phyloP scores from a whole-genome alignment of 30 jellyfish, hydroid and myxozoan species.

The Chrysaora quinquecirrha region DNA sequence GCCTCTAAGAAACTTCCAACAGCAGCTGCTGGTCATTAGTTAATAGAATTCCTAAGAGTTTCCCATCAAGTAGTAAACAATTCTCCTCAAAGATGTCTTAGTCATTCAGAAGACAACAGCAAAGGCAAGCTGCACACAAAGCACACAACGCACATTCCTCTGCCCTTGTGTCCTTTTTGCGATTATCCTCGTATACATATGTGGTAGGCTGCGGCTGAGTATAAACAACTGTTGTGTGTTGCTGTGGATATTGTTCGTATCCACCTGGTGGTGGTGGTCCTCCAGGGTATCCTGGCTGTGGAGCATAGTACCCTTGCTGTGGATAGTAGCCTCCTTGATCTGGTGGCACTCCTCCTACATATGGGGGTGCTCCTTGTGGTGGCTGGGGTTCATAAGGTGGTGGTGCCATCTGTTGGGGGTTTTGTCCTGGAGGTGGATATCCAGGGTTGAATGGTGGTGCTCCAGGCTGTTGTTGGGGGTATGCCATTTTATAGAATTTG shows the following conservation, averaged over 20 bases:
- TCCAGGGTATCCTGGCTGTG: conserved; percentile 65
- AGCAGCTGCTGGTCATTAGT: no score
- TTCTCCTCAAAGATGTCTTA: background rate
- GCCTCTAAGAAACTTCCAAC: no score
- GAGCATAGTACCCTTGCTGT: conserved; percentile 56
- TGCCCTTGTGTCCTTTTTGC: conserved; percentile 77
- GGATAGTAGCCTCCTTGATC: conserved; percentile 53
- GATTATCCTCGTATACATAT: conserved; percentile 59
- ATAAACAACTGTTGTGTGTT: conserved; percentile 60
- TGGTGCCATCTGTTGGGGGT: conserved; percentile 35
- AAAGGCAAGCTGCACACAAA: conserved; percentile 91
- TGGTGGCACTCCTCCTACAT: conserved; percentile 43
- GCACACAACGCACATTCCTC: conserved; percentile 98
- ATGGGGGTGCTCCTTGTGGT: conserved; percentile 66
- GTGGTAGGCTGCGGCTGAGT: conserved; percentile 82
- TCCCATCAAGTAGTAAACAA: no score
- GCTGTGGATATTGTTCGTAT: conserved; percentile 55
- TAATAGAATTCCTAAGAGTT: no score
- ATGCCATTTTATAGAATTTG: conserved; percentile 35
- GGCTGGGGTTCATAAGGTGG: conserved; percentile 53
- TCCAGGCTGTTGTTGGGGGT: conserved; percentile 61
- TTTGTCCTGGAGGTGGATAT: conserved; percentile 51
- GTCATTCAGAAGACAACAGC: conserved; percentile 91
- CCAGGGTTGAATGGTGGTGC: conserved; percentile 52
- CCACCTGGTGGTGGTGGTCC: conserved; percentile 27